Evolutionary conservation across 2,113 vertebrate species (phyloP).

Genomic region (Anolis sagrei): DNA sequence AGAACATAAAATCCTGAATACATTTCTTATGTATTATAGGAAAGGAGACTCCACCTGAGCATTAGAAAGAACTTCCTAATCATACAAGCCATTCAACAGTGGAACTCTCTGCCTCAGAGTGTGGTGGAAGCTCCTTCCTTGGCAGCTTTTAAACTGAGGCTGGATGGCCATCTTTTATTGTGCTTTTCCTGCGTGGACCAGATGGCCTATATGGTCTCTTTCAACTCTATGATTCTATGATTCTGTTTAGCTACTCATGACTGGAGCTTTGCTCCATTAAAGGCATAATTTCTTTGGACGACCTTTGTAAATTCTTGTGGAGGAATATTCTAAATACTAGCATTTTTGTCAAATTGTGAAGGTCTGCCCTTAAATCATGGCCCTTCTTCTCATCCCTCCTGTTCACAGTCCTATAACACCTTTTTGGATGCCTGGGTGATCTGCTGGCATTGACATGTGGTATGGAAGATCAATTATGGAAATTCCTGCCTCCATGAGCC

Average conservation of each 20-base stretch:
- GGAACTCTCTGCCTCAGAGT: too few relatives aligned
- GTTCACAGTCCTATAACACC: neutral
- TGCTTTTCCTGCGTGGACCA: too few relatives aligned
- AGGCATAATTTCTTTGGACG: neutral
- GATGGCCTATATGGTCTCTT: too few relatives aligned
- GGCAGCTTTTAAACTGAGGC: too few relatives aligned
- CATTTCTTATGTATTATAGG: neutral
- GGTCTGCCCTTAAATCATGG: neutral
- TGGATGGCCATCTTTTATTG: too few relatives aligned
- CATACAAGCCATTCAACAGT: too few relatives aligned
- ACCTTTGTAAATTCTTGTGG: neutral
- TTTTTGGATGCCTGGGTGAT: constrained; percentile 46
- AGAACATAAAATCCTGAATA: too few relatives aligned
- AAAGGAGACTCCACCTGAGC: too few relatives aligned
- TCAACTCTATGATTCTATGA: too few relatives aligned
- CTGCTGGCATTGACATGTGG: constrained; percentile 42
- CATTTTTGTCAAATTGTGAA: too few relatives aligned
- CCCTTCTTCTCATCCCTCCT: neutral
- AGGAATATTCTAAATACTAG: neutral
- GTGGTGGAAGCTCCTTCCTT: too few relatives aligned
- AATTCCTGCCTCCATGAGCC: constrained; percentile 74
- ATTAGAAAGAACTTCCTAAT: too few relatives aligned
- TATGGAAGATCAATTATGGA: constrained; percentile 75
- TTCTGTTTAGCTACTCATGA: neutral
- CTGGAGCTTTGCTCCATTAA: neutral